Base-by-base conservation (phyloP, 2,888 invertebrate species). In the Scaeva pyrastri region DNA sequence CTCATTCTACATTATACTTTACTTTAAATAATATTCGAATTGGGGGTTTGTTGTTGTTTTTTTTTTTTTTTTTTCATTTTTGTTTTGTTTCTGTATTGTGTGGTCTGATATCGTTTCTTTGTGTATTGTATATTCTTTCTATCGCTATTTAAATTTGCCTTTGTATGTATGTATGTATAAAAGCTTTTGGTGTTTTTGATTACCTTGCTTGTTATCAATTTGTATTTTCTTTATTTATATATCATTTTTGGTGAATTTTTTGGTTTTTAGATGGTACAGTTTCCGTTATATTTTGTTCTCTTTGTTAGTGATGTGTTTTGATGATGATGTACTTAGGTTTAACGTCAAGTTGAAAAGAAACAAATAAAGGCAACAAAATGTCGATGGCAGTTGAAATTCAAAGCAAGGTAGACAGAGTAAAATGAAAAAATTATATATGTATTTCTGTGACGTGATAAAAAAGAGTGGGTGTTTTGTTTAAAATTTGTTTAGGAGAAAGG, bases 11-110 rank as follows among this genome's bases (percentile, higher is more conserved):
- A 50, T 48, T 73, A 83, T 73, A 87, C 41, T 48, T 48, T 23
- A 43, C 41, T 19, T 21, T 43, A 31, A 31, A 31, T 16, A 45
- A 39, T 58, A 58, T 36, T 2, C 19, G 19, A 0, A 58, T 60
- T 39, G 64, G 31, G 66, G 84, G 88, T 90, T 90, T 88, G 89
- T 89, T 89, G 88, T 88, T 85, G 83, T 19, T 70, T 45, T 64
- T 55, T n/a, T 43, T 52, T 73, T 43, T 39, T 39, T 36, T 14
- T 26, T 58, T 43, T 55, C 11, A 6, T 45, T 26, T 31, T 41
- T 62, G 26, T 45, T 43, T 55, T 14, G 14, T 45, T 26, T 31
- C 31, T 62, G 39, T 45, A 56, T 45, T 58, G 52, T 26, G 36
- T 62, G 41, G 14, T 50, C 68, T 62, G 45, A 36, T 26, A 55